Base-by-base conservation (phyloP, 1,140 invertebrate genomes). In the Sminthurides bifidus region DNA sequence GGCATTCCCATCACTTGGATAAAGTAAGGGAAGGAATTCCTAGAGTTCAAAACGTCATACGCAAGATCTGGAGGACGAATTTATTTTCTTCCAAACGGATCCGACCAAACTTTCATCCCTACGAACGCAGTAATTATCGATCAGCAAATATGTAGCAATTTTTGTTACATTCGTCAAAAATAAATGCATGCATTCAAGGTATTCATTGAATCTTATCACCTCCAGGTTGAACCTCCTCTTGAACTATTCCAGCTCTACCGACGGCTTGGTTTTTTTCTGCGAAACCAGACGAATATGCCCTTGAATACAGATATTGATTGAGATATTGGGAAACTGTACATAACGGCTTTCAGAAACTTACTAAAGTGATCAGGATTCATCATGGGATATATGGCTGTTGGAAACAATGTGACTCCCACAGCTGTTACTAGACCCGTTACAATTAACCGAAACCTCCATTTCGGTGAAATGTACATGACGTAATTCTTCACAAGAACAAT, bases 51-150 rank as follows among this genome's bases (percentile, higher is more conserved):
- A 35, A 35, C n/a, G 10, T 35, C 33, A 35, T n/a, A 35, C 10
- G n/a, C 10, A 10, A 35, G 33, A n/a, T 10, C 33, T 35, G 33
- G 33, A 35, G 33, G 33, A 35, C 33, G 33, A 35, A 35, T 10
- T n/a, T 35, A 10, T 63, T 77, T 78, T 45, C 75, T 70, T 35
- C 73, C 75, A 73, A 83, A 83, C 43, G 80, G 80, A 74, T 82
- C 78, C 40, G 74, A 71, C 80, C 80, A 82, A 17, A 81, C 76
- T 71, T 80, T 82, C 81, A 82, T 82, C 71, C 80, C 80, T 82
- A 70, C 64, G 77, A 79, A 65, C 48, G 57, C 35, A 52, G 64
- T 66, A 35, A 35, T n/a, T 10, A 10, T 10, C n/a, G 10, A 35
- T 10, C 33, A 35, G 10, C 10, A 35, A 35, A 35, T 35, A 35